Evolutionary conservation across 2,888 invertebrate species (phyloP), one percentile per base, ranked within the genome.

Genomic region (Drosophila nr. perissopoda): DNA sequence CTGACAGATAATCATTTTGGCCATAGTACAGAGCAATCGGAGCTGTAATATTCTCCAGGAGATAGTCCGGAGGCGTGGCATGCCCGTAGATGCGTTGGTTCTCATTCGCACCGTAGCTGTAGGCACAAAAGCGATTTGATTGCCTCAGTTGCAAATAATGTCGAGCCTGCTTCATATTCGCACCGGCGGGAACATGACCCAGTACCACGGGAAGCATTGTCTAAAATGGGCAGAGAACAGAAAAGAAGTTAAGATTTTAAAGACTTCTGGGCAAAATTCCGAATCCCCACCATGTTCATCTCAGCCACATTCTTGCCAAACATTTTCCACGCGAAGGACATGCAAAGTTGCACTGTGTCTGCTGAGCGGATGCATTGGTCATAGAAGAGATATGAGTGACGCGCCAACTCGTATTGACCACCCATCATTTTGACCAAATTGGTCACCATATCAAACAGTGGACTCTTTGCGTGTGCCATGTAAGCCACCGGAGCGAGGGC

Each of bases 171-270:
- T 93, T 93, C 0, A 92, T 91, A 10, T 94, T 94, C 1, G 94
- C 92, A 4, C 95, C 95, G 2, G 94, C 94, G 0, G 96, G 96
- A n/a, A 94, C 75, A 64, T 96, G 95, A 0, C 94, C 94, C 4
- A 95, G 80, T 33, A 96, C 93, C 0, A 95, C 93, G 0, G 95
- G 95, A 46, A 95, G 71, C 84, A 95, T 92, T 0, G 94, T 94
- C 92, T 96, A 46, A 90, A 90, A 1, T 10, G 57, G 46, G 42
- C 2, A 1, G 6, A 13, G 13, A 11, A 29, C 0, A 38, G 8
- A n/a, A 10, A 13, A 10, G 7, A 8, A 40, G 18, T 0, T 25
- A 1, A 10, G 1, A 11, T 16, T 29, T 7, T 0, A 42, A 2
- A 21, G 11, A 21, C 2, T 40, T 7, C 6, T 21, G 1, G 16